Conservation (phyloP, 2,888 invertebrate genomes). For the Leucozona laternaria region DNA sequence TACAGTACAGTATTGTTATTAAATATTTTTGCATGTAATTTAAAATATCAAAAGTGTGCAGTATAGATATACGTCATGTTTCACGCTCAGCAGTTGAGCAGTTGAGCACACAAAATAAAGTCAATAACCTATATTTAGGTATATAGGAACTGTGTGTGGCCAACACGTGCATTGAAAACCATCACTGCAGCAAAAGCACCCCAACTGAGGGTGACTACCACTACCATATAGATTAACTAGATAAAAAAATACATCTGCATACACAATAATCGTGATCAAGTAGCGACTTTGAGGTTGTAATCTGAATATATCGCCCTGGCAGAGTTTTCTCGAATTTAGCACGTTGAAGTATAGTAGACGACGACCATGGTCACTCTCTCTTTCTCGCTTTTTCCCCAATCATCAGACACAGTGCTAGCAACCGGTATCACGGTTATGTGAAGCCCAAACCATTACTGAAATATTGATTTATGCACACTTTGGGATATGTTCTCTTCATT, state of each 20-base stretch:
- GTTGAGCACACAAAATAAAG: constrained; percentile 46
- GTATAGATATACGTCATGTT: not conserved
- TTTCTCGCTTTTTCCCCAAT: constrained; percentile 35
- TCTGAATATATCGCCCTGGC: constrained; percentile 58
- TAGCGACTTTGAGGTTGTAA: constrained; percentile 62
- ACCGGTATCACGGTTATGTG: constrained; percentile 69
- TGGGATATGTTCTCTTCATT: constrained; percentile 51
- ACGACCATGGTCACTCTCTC: constrained; percentile 59
- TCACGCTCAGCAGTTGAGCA: constrained; percentile 22
- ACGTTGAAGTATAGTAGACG: constrained; percentile 32
- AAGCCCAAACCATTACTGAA: constrained; percentile 62
- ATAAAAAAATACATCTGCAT: constrained; percentile 68
- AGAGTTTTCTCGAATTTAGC: constrained; percentile 60
- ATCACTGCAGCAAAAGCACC: constrained; percentile 26
- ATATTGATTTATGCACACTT: constrained; percentile 70
- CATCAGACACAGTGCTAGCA: constrained; percentile 37
- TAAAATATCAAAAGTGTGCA: not conserved
- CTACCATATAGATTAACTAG: constrained; percentile 63
- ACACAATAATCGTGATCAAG: constrained; percentile 69
- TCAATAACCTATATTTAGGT: constrained; percentile 57
- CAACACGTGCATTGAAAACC: constrained; percentile 38
- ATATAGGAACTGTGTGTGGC: constrained; percentile 32
- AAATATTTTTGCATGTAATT: constrained; percentile 21
- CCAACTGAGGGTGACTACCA: constrained; percentile 43
- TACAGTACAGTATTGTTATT: not conserved